Evolutionary conservation across 2,888 invertebrate genomes (phyloP), one percentile per base, ranked within the genome.

Genomic region (Hirtodrosophila histrioides): DNA sequence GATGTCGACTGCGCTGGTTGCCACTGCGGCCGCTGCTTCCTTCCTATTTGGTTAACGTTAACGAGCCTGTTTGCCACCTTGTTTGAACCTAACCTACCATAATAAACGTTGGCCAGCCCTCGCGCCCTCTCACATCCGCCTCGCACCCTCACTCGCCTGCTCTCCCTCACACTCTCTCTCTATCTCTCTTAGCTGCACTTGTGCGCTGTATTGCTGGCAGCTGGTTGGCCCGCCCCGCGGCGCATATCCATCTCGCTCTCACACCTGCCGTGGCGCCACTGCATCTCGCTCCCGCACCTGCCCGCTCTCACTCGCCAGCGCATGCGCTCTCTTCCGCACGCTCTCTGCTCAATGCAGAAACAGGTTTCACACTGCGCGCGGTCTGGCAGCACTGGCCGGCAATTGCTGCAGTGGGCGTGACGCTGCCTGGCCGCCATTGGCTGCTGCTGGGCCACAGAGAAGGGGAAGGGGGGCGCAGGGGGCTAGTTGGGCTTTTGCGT

Each of bases 81-180:
- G 79, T 88, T 84, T 75, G 82, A 86, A 89, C 89, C 88, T 89
- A 90, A 89, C 90, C 89, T 90, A 90, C 89, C 88, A 80, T 88
- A 89, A 89, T 89, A 89, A 80, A 63, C 66, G 56, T 56, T 44
- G 29, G 50, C 54, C 79, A 62, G 53, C 62, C 61, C 63, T 39
- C 73, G 37, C 57, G 10, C 46, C 27, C 49, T 37, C 33, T 37
- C 35, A 17, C 56, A 57, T 54, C 63, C 63, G 46, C 78, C 9
- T 6, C 9, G 9, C 31, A 31, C 31, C 31, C 31, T 31, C 31
- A 31, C 31, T 8, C 31, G 27, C 31, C 31, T 31, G 3, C 31
- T 3, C 31, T 31, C 8, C 8, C 9, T 31, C 31, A 27, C 27
- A 5, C 27, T 50, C 45, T 24, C 27, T 7, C 51, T 27, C 49